Base-by-base conservation (phyloP, 2,797 vertebrate genomes). In the Enteromius fasciolatus region DNA sequence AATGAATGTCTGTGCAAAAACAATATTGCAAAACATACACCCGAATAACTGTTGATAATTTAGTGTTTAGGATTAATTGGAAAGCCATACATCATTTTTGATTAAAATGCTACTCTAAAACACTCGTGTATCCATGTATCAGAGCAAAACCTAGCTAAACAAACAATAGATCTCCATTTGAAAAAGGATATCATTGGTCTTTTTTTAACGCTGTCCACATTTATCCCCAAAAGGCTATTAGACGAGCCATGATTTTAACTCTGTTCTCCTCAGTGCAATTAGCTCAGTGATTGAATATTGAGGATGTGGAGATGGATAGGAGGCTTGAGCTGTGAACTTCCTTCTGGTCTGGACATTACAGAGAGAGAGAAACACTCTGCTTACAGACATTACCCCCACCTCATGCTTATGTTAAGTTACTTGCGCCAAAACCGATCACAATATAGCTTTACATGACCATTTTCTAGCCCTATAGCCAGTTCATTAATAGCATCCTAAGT, bases 211-310 rank as follows among this genome's bases (percentile, higher is more conserved):
- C 61, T 25, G 67, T 63, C 57, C 80, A 68, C 82, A 83, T 67
- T 66, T 77, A 88, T 86, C 84, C 86, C 84, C 87, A 20, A 64
- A 82, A 78, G 87, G 76, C 84, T 86, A 83, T 88, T 88, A 88
- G 86, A 50, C 57, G 28, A 83, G 75, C 67, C 82, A 79, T 85
- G 87, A 88, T 81, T 88, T 87, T 78, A 86, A 78, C 84, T 86
- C 82, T 67, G 82, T 83, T 84, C 84, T 86, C 80, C 80, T 48
- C 80, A 41, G 72, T 77, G 86, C 86, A 88, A 88, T 88, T 88
- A 87, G 86, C 84, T 86, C 83, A 81, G 63, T 86, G 87, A 87
- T 85, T 88, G 87, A 87, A 83, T 88, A 88, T 88, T 88, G 86
- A 88, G 83, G 78, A 77, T 76, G 85, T 83, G 83, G 86, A 88